Evolutionary conservation across 2,888 invertebrate species (phyloP).

Genomic region (Aspidiotus rigidus): DNA sequence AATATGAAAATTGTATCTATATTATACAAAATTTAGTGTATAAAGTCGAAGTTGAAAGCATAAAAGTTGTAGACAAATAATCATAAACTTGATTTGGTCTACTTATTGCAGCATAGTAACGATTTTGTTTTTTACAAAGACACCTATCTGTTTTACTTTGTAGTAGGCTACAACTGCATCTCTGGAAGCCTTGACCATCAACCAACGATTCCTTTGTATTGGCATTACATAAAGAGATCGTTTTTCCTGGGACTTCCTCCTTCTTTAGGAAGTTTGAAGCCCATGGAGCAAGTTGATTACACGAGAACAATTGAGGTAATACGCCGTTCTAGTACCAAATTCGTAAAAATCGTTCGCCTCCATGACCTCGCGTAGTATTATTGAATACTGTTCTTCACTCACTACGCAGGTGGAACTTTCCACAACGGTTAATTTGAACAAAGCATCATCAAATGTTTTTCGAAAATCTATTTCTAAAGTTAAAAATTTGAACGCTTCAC

Average conservation of each 20-base stretch:
- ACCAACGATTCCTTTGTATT: background rate
- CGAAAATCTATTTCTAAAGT: too few species aligned
- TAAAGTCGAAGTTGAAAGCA: background rate
- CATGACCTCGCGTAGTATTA: too few species aligned
- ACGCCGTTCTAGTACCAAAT: background rate
- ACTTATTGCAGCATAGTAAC: background rate
- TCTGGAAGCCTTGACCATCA: background rate
- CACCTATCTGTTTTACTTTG: background rate
- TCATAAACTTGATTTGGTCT: too few species aligned
- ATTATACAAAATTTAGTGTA: background rate
- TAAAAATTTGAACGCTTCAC: too few species aligned
- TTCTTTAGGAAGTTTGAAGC: background rate
- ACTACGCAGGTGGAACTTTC: too few species aligned
- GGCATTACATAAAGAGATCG: background rate
- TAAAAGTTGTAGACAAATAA: too few species aligned
- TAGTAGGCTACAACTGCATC: background rate
- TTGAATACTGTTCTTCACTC: too few species aligned
- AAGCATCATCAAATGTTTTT: too few species aligned
- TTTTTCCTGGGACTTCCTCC: background rate
- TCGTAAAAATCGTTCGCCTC: background rate
- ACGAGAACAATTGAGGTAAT: background rate
- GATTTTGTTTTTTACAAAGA: background rate
- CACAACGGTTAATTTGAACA: too few species aligned
- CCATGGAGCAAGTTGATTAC: background rate
- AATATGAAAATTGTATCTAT: too few species aligned